Evolutionary conservation across 2,113 vertebrate genomes (phyloP).

Genomic region (Formicarius rufipectus): DNA sequence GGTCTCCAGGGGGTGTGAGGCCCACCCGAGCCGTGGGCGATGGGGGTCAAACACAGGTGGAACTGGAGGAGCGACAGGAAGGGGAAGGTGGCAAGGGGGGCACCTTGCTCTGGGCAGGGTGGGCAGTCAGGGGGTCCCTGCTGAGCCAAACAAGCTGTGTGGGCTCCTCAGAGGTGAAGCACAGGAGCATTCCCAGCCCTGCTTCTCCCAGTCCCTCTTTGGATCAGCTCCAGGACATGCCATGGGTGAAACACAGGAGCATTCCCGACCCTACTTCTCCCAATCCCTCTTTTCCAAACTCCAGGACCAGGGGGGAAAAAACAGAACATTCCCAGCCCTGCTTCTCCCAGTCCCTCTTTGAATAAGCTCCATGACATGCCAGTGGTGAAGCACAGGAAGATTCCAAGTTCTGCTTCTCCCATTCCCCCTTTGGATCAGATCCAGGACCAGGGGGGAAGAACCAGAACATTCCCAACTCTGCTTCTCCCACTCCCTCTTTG

Average conservation of each 20-base stretch:
- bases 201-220: neutral
- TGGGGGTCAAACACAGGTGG: accelerated
- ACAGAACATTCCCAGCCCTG: neutral
- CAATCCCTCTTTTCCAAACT: neutral
- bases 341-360: neutral
- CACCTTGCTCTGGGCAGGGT: neutral
- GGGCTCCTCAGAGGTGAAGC: neutral
- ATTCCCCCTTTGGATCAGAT: neutral
- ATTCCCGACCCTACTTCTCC: neutral
- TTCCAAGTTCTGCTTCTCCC: neutral
- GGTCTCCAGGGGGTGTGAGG: accelerated
- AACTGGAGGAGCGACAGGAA: neutral
- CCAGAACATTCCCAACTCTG: neutral
- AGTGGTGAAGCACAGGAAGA: neutral
- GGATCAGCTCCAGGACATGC: neutral
- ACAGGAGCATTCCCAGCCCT: neutral
- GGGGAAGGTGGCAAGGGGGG: accelerated
- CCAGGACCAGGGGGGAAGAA: too few relatives aligned
- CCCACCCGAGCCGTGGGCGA: accelerated
- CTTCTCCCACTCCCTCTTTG: neutral
- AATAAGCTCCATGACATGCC: neutral
- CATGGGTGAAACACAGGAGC: neutral
- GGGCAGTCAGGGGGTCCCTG: neutral
- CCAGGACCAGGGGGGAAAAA: neutral
- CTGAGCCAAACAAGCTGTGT: neutral